phyloP scores from a whole-genome alignment of 2,888 invertebrate genomes.

The Opisthograptis luteolata region DNA sequence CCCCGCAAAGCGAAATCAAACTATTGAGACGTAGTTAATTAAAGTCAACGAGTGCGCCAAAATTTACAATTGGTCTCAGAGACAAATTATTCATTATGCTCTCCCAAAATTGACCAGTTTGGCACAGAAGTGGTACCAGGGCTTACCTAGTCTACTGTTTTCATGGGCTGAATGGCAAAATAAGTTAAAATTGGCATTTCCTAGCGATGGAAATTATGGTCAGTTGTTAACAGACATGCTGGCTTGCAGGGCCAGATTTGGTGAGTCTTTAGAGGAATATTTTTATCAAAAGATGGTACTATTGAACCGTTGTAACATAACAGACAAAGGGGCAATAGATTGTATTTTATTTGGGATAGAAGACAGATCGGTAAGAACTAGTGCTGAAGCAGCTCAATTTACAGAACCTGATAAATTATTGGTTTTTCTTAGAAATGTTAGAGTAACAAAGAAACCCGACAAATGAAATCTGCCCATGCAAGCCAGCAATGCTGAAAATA shows the following conservation, averaged over 20 bases:
- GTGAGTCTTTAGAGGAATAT: constrained; percentile 4
- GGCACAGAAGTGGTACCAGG: constrained; percentile 8
- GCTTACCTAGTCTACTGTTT: neutral
- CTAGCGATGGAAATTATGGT: neutral
- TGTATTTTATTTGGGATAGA: constrained; percentile 5
- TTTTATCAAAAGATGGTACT: constrained; percentile 5
- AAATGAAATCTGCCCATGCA: neutral
- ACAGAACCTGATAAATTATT: constrained; percentile 1
- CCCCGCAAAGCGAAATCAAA: neutral
- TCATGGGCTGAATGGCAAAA: constrained; percentile 5
- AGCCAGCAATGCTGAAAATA: neutral
- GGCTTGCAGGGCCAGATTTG: neutral
- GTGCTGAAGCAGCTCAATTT: constrained; percentile 10
- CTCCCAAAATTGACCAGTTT: too few species aligned
- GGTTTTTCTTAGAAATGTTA: neutral
- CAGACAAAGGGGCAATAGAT: neutral
- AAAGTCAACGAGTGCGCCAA: constrained; percentile 9
- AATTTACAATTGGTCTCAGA: constrained; percentile 9
- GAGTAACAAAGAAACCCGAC: neutral
- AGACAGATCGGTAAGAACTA: neutral
- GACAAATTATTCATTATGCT: constrained; percentile 5
- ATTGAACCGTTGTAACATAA: constrained; percentile 1
- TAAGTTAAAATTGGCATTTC: neutral
- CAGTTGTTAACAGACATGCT: constrained; percentile 2
- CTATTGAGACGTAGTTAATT: constrained; percentile 3